Evolutionary conservation across 2,797 vertebrate genomes (phyloP).

Genomic region (Allenopithecus nigroviridis): DNA sequence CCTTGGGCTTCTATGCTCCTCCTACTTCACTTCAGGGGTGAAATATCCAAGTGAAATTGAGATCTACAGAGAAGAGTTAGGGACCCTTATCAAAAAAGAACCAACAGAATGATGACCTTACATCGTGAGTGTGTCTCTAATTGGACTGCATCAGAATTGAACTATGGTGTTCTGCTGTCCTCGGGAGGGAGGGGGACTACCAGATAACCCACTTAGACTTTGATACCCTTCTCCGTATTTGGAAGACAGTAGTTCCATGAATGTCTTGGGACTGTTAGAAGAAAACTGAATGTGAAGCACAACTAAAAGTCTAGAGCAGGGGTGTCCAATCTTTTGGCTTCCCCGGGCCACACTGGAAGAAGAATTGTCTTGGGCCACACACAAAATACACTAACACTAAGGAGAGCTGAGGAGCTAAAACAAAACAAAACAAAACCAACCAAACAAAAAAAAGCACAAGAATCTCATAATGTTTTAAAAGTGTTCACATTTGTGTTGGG

Average conservation of each 20-base stretch:
- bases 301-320: neutral
- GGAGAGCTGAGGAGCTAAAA: neutral
- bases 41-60: neutral
- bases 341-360: neutral
- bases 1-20: neutral
- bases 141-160: accelerated
- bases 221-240: neutral
- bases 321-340: neutral
- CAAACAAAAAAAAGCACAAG: neutral
- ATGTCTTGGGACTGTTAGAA: neutral
- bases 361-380: neutral
- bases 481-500: neutral
- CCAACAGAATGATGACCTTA: neutral
- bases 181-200: neutral
- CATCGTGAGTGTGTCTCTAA: neutral
- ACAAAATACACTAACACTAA: neutral
- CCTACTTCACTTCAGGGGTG: neutral
- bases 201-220: neutral
- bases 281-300: neutral
- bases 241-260: accelerated
- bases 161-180: neutral
- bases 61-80: neutral
- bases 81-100: neutral
- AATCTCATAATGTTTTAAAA: neutral
- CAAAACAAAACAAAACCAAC: no score